Evolutionary conservation across 2,888 invertebrate genomes (phyloP), one percentile per base, ranked within the genome.

Genomic region (Griposia aprilina): DNA sequence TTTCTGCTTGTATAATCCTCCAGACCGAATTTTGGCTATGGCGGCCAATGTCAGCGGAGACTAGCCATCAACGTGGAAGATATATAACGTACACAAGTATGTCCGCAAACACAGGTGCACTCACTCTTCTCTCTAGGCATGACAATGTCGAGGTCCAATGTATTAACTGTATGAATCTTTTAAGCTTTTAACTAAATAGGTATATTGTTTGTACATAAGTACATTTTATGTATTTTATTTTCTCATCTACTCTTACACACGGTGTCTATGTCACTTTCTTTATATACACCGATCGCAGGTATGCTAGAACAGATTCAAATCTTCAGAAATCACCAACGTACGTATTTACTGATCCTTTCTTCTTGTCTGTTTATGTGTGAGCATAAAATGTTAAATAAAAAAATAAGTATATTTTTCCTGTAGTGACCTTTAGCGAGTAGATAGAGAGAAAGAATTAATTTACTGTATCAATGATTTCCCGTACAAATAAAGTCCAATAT

Each of bases 401-500:
- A 23, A 45, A 8, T 45, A 36, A 7, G 36, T 36, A 63, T 36
- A 36, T 23, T 65, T 23, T n/a, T 17, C n/a, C n/a, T n/a, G 13
- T 15, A 36, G 63, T 8, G 5, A n/a, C 50, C 48, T 13, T 2
- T 66, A 26, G 1, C 48, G 7, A 30, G 13, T 30, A 23, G 50
- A 36, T 17, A 68, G 30, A 36, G 6, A 68, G n/a, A 36, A 67
- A 57, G n/a, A 84, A 57, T 84, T 57, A 68, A 57, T 68, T 41
- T 45, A 41, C 66, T 45, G 41, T 79, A 26, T 68, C 68, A 74
- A 74, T 36, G 52, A 23, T 59, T 59, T 48, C 57, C 30, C 17
- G 50, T 23, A 52, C 63, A 48, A 83, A 83, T 57, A 83, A 65
- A 36, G 11, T 1, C 20, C 59, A 59, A 79, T 68, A 75, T 72